phyloP scores from a whole-genome alignment of 2,113 vertebrate species.

The Thryonomys swinderianus region DNA sequence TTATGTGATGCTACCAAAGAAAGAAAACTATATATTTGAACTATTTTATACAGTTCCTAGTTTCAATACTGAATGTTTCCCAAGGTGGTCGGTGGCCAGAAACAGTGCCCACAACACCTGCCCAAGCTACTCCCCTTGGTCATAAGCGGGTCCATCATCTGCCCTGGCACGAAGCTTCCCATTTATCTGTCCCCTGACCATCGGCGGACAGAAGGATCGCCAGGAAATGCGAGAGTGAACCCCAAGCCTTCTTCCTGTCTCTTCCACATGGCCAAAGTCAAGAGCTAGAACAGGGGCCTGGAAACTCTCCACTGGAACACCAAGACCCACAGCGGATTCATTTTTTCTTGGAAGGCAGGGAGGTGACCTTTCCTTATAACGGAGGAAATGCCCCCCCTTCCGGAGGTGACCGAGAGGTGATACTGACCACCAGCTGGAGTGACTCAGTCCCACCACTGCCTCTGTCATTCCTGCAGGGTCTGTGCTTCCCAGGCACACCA shows the following conservation, averaged over 20 bases:
- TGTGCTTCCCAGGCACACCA: accelerated
- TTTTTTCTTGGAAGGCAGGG: too few species aligned
- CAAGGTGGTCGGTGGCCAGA: not conserved
- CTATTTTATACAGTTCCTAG: not conserved
- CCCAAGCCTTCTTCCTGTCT: not conserved
- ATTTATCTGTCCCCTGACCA: accelerated
- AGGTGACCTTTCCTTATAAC: not conserved
- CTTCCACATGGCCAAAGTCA: not conserved
- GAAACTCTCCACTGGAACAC: not conserved
- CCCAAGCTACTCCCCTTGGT: not conserved
- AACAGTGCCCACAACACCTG: not conserved
- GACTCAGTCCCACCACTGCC: not conserved
- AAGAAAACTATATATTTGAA: not conserved
- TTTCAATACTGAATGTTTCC: not conserved
- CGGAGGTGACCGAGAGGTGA: not conserved
- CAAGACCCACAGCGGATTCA: too few species aligned
- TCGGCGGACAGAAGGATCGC: accelerated
- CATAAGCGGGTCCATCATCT: too few species aligned
- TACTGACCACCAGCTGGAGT: not conserved
- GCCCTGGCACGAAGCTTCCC: not conserved
- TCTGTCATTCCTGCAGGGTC: not conserved
- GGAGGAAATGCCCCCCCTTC: not conserved
- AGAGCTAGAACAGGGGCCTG: not conserved
- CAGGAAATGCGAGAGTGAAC: not conserved
- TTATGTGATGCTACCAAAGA: not conserved